phyloP scores from a whole-genome alignment of 1,140 invertebrate genomes.

The Penaeus indicus region DNA sequence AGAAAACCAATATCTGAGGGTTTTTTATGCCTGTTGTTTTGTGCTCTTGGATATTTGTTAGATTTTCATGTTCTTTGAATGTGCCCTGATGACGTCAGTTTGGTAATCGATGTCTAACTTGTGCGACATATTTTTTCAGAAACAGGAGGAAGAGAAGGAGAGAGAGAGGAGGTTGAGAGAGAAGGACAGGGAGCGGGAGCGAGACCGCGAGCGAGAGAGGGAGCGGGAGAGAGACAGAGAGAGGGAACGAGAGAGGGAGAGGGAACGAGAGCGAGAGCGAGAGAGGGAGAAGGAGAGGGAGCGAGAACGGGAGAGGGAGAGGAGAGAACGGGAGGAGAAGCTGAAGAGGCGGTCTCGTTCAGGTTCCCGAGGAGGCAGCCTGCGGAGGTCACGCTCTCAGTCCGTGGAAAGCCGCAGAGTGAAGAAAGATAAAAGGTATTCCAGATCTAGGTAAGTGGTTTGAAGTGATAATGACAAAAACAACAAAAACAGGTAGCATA shows the following conservation, averaged over 20 bases:
- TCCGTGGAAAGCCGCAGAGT: constrained; percentile 25
- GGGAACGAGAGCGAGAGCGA: constrained; percentile 41
- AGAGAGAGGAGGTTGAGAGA: constrained; percentile 37
- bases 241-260: constrained; percentile 48
- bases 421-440: constrained; percentile 51
- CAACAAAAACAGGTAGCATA: too few species aligned
- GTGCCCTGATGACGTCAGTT: neutral
- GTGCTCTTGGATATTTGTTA: constrained; percentile 43
- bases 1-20: neutral
- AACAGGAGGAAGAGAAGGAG: constrained; percentile 61
- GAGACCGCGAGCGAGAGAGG: constrained; percentile 51
- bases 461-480: too few species aligned
- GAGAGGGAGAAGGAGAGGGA: constrained; percentile 13
- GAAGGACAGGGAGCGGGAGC: constrained; percentile 51
- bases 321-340: constrained; percentile 63
- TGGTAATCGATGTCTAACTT: constrained; percentile 16
- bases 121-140: constrained; percentile 47
- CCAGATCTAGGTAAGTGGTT: constrained; percentile 29
- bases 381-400: constrained; percentile 49
- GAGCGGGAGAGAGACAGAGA: constrained; percentile 54
- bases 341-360: constrained; percentile 39
- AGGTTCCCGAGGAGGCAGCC: constrained; percentile 46
- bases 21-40: constrained; percentile 32
- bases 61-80: constrained; percentile 28
- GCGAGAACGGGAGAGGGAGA: constrained; percentile 52